A percentile compares a stretch with the other conserved stretches of the same genome.
Conservation (phyloP, 35 echinoderm and acorn worm species). For the Ophioderma brevispina region DNA sequence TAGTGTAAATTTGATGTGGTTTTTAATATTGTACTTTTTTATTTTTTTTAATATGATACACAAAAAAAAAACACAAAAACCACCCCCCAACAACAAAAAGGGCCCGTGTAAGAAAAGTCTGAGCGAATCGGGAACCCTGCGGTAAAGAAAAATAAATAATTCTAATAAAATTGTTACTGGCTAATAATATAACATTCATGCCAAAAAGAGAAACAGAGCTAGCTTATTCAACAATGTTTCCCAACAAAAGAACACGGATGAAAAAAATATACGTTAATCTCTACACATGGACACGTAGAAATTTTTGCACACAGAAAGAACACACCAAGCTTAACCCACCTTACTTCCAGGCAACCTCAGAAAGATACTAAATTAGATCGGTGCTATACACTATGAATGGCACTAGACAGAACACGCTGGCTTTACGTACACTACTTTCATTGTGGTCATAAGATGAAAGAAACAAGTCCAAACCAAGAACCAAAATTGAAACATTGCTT, state of each 20-base stretch:
- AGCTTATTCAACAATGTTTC: neutral
- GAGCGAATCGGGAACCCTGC: too few species aligned
- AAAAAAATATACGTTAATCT: too few species aligned
- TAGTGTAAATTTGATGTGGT: too few species aligned
- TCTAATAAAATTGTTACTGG: neutral
- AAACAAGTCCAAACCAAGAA: neutral
- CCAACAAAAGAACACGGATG: neutral
- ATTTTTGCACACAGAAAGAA: too few species aligned
- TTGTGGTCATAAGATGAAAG: slow-evolving; percentile 76
- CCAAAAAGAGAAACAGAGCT: neutral
- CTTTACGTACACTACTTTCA: slow-evolving; percentile 97
- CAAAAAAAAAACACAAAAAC: too few species aligned
- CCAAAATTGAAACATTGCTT: neutral
- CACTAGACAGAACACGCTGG: slow-evolving; percentile 97
- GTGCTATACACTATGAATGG: slow-evolving; percentile 83
- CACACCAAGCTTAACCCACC: slow-evolving; percentile 47
- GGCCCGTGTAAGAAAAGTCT: too few species aligned
- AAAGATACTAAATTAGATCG: slow-evolving; percentile 74
- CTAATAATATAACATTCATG: neutral
- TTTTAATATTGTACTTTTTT: too few species aligned
- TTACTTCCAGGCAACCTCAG: slow-evolving; percentile 90
- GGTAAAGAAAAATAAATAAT: too few species aligned
- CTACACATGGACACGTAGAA: too few species aligned
- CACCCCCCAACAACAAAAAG: too few species aligned
- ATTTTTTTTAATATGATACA: too few species aligned